Evolutionary conservation across 2,888 invertebrate genomes (phyloP).

Genomic region (Cryptosula pallasiana): DNA sequence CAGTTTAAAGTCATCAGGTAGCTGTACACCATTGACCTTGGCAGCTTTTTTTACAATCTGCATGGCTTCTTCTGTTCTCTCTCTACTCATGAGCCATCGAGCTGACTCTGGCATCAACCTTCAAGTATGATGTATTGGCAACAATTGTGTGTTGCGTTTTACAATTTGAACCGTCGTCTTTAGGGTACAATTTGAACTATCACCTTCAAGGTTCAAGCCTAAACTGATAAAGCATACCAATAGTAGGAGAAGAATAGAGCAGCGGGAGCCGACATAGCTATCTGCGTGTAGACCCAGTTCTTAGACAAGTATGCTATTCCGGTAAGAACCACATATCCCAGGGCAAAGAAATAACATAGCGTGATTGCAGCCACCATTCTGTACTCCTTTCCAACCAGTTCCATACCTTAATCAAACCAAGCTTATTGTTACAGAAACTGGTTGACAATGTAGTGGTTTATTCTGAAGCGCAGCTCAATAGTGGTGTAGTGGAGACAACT

Average conservation of each 20-base stretch:
- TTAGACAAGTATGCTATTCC: background rate
- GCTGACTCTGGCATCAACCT: slow-evolving; percentile 84
- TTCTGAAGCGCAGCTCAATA: too few species aligned
- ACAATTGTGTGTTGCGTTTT: too few species aligned
- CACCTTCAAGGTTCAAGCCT: too few species aligned
- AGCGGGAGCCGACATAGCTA: background rate
- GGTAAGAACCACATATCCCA: background rate
- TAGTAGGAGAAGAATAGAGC: background rate
- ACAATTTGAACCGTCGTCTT: too few species aligned
- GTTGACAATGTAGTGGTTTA: too few species aligned
- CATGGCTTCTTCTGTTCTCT: slow-evolving; percentile 76
- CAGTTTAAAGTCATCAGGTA: slow-evolving; percentile 26
- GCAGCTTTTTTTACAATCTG: slow-evolving; percentile 73
- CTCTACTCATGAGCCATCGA: slow-evolving; percentile 80
- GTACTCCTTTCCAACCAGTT: slow-evolving; percentile 9
- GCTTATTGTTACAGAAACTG: background rate
- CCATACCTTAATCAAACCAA: background rate
- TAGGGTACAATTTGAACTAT: too few species aligned
- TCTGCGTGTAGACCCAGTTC: background rate
- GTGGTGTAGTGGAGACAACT: too few species aligned
- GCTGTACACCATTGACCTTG: slow-evolving; percentile 62
- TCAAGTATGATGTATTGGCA: background rate
- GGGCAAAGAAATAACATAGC: background rate
- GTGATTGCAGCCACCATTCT: background rate
- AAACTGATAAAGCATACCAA: too few species aligned